Evolutionary conservation across 2,113 vertebrate genomes (phyloP).

Genomic region (Brevimyrus niger): DNA sequence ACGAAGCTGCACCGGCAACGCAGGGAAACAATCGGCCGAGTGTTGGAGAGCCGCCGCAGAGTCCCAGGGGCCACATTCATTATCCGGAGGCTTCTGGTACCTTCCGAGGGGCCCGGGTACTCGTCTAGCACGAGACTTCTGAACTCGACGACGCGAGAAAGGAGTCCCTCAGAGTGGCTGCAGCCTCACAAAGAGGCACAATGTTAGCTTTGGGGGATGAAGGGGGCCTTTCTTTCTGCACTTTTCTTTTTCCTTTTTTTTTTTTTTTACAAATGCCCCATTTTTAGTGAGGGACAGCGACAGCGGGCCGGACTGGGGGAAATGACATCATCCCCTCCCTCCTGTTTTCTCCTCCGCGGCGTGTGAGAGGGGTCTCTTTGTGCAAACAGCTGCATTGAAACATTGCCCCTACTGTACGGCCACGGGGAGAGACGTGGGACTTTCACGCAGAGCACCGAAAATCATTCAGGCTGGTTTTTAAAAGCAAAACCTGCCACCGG

Average conservation of each 20-base stretch:
- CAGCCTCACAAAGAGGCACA: conserved; percentile 33
- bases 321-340: conserved; percentile 47
- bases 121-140: conserved; percentile 42
- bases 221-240: conserved; percentile 24
- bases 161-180: conserved; percentile 14
- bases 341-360: not conserved
- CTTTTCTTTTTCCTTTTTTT: not conserved
- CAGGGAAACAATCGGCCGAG: conserved; percentile 33
- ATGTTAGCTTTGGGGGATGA: conserved; percentile 31
- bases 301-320: conserved; percentile 42
- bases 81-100: not conserved
- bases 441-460: not conserved
- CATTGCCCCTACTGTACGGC: conserved; percentile 35
- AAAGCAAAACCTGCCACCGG: not conserved
- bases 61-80: not conserved
- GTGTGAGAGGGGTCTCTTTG: conserved; percentile 56
- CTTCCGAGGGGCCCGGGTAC: not conserved
- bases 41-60: conserved; percentile 20
- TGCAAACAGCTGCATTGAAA: conserved; percentile 44
- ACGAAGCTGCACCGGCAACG: conserved; percentile 22
- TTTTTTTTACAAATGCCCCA: conserved; percentile 43
- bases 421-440: conserved; percentile 25
- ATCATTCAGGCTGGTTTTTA: not conserved
- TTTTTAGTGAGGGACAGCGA: conserved; percentile 48
- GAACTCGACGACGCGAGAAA: conserved; percentile 37